These are phyloP conservation scores for Ctenopoma kingsleyae DNA, from an alignment of 2,797 vertebrate species.

Conservation along the genomic window DNA sequence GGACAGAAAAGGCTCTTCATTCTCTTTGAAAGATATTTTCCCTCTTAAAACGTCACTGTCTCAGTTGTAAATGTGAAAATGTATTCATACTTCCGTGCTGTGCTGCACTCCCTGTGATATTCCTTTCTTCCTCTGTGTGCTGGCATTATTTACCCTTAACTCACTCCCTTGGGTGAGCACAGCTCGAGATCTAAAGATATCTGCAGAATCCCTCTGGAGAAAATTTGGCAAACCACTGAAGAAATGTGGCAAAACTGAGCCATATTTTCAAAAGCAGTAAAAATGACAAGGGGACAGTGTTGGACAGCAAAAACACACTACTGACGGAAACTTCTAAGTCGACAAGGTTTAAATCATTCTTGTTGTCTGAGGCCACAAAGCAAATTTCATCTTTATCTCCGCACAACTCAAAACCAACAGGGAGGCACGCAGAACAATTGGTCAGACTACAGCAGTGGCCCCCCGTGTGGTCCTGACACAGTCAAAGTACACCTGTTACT, in stretches of 20 bases:
- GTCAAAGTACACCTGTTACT: slow-evolving; percentile 83
- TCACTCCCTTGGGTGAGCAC: slow-evolving; percentile 60
- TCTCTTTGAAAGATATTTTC: slow-evolving; percentile 65
- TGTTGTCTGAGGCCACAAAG: slow-evolving; percentile 23
- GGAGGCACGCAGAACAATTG: slow-evolving; percentile 33
- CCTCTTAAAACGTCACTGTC: slow-evolving; percentile 62
- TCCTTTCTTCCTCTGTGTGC: slow-evolving; percentile 55
- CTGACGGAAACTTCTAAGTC: slow-evolving; percentile 10
- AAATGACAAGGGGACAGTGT: slow-evolving; percentile 31
- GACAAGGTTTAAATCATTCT: slow-evolving; percentile 21
- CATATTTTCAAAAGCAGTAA: slow-evolving; percentile 32
- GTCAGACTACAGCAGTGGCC: slow-evolving; percentile 38
- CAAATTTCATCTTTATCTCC: slow-evolving; percentile 53
- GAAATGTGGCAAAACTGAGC: slow-evolving; percentile 46
- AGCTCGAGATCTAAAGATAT: slow-evolving; percentile 64
- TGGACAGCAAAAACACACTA: slow-evolving; percentile 23
- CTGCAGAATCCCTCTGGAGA: slow-evolving; percentile 47
- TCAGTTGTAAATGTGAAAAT: slow-evolving; percentile 58
- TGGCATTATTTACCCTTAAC: slow-evolving; percentile 70
- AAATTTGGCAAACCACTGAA: slow-evolving; percentile 48
- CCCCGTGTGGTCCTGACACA: slow-evolving; percentile 72
- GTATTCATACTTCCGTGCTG: slow-evolving; percentile 48
- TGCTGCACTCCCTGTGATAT: slow-evolving; percentile 49
- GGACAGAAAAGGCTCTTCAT: slow-evolving; percentile 57
- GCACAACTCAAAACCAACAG: slow-evolving; percentile 37